A percentile compares a stretch with the other conserved stretches of the same genome.
These are phyloP conservation scores for Myotis myotis DNA, from an alignment of 2,797 vertebrate genomes.

Conservation along the genomic window DNA sequence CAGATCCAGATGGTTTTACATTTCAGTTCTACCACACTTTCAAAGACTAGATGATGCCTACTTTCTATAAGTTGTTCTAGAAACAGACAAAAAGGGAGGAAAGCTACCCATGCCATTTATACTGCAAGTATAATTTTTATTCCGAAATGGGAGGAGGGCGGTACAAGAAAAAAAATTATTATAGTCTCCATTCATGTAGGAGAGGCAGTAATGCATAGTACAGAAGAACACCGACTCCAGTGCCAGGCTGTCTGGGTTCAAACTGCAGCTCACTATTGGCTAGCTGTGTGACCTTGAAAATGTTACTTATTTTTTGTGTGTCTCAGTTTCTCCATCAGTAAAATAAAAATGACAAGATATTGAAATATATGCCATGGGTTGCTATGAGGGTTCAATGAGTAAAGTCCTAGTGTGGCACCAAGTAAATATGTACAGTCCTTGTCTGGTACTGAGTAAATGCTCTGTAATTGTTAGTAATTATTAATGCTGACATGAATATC, in stretches of 20 bases:
- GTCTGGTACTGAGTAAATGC: neutral
- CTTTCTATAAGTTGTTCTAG: neutral
- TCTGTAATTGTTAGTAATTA: neutral
- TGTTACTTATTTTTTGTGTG: neutral
- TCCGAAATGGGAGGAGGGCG: neutral
- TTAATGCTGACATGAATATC: neutral
- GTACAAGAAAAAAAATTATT: neutral
- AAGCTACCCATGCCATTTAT: neutral
- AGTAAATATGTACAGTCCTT: neutral
- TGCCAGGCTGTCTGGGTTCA: neutral
- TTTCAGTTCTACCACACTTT: neutral
- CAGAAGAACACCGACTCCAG: neutral
- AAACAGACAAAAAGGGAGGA: neutral
- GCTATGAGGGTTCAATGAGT: neutral
- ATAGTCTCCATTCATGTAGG: neutral
- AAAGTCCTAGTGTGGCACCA: neutral
- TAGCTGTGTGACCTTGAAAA: neutral
- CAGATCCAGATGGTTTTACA: neutral
- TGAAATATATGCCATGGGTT: neutral
- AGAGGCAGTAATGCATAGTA: neutral
- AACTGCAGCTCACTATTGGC: rapidly evolving
- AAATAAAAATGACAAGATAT: neutral
- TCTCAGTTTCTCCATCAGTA: neutral
- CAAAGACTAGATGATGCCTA: neutral
- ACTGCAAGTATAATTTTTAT: neutral